Conservation (phyloP, 2,888 invertebrate genomes). For the Lagria hirta region DNA sequence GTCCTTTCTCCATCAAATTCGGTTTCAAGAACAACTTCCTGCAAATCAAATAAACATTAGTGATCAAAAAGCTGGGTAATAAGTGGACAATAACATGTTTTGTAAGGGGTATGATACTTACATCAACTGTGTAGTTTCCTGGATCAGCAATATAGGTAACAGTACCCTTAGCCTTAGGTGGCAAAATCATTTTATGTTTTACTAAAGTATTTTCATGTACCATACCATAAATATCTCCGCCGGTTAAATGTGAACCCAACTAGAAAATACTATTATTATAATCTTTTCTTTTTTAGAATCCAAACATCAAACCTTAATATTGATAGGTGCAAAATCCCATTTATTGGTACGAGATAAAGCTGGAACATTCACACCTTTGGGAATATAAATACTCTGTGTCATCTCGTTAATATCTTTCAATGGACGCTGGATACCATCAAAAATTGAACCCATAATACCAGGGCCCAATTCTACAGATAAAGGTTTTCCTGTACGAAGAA, state of each 20-base stretch:
- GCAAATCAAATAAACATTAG: slow-evolving; percentile 13
- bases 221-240: slow-evolving; percentile 94
- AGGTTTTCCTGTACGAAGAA: slow-evolving; percentile 97
- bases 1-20: slow-evolving; percentile 97
- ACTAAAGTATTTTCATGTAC: slow-evolving; percentile 98
- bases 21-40: slow-evolving; percentile 96
- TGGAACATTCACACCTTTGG: slow-evolving; percentile 97
- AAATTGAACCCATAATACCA: slow-evolving; percentile 98
- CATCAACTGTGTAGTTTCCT: slow-evolving; percentile 92
- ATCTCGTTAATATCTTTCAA: slow-evolving; percentile 93
- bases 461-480: slow-evolving; percentile 98
- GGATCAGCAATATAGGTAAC: slow-evolving; percentile 92
- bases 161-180: slow-evolving; percentile 93
- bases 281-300: slow-evolving; percentile 4
- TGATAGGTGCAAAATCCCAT: slow-evolving; percentile 92
- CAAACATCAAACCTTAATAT: slow-evolving; percentile 66
- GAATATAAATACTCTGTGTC: slow-evolving; percentile 97
- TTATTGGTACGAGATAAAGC: slow-evolving; percentile 73
- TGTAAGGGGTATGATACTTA: slow-evolving; percentile 64
- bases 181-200: slow-evolving; percentile 94
- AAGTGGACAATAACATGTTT: not conserved
- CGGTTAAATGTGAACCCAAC: slow-evolving; percentile 97
- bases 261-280: slow-evolving; percentile 45
- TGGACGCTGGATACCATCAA: slow-evolving; percentile 99
- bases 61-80: not conserved